phyloP scores from a whole-genome alignment of 2,113 vertebrate genomes.

The Carlito syrichta region DNA sequence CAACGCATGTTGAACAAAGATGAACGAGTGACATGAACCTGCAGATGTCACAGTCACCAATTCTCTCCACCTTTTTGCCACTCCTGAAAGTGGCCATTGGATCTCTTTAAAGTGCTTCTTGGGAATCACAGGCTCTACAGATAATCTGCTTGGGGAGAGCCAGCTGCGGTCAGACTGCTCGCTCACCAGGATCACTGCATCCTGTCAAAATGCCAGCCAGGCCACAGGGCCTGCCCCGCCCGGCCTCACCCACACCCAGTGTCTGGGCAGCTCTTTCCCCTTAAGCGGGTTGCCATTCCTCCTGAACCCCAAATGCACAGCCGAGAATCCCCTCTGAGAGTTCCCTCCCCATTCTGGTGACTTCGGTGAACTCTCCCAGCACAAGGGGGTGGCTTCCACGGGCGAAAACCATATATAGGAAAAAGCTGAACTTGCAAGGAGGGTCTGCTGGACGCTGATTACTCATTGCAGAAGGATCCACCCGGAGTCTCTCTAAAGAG shows the following conservation, averaged over 20 bases:
- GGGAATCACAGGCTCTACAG: neutral
- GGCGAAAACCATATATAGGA: neutral
- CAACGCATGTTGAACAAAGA: neutral
- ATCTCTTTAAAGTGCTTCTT: neutral
- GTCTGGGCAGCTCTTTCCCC: neutral
- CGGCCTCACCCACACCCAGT: fast-evolving
- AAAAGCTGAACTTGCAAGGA: neutral
- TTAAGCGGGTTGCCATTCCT: neutral
- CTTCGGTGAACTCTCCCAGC: slow-evolving; percentile 5
- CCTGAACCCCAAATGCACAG: neutral
- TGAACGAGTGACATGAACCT: neutral
- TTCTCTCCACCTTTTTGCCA: neutral
- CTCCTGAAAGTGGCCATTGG: neutral
- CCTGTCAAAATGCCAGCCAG: fast-evolving
- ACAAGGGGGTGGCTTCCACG: slow-evolving; percentile 46
- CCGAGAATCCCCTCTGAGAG: neutral
- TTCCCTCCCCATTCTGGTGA: neutral
- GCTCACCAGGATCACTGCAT: neutral
- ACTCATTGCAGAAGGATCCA: neutral
- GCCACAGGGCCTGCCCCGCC: fast-evolving
- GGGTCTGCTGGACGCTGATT: neutral
- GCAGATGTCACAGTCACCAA: fast-evolving
- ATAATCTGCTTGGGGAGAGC: neutral
- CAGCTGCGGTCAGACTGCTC: neutral
- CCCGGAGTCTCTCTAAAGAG: neutral